Conservation (phyloP, 2,888 invertebrate species). For the Brachyptera risi region DNA sequence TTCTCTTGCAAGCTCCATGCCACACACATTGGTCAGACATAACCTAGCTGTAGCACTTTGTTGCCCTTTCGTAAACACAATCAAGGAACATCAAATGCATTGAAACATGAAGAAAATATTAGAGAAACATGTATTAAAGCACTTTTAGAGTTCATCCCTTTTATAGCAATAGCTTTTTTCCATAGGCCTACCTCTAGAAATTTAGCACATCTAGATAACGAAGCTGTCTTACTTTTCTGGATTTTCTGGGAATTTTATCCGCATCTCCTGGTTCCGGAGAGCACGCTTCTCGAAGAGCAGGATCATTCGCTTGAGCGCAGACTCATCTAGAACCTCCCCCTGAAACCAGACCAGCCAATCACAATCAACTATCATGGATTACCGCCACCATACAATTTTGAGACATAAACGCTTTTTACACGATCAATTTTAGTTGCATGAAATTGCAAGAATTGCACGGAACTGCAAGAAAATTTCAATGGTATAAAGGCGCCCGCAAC, state of each 20-base stretch:
- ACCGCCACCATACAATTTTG: background rate
- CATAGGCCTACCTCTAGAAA: background rate
- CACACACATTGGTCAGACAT: slow-evolving; percentile 96
- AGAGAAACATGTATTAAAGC: too few relatives aligned
- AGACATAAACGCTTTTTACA: background rate
- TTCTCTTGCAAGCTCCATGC: slow-evolving; percentile 89
- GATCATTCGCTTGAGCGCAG: slow-evolving; percentile 80
- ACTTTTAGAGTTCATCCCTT: too few relatives aligned
- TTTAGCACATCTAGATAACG: background rate
- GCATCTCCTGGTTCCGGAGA: slow-evolving; percentile 92
- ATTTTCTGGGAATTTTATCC: slow-evolving; percentile 95
- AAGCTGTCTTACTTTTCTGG: slow-evolving; percentile 72
- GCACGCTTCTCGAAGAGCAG: slow-evolving; percentile 92
- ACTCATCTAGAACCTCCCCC: slow-evolving; percentile 86
- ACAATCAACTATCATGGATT: slow-evolving; percentile 11
- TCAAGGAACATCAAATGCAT: too few relatives aligned
- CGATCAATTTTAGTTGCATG: too few relatives aligned
- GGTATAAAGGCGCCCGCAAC: too few relatives aligned
- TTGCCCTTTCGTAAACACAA: too few relatives aligned
- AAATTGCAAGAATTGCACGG: too few relatives aligned
- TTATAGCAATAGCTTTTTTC: too few relatives aligned
- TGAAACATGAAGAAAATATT: too few relatives aligned
- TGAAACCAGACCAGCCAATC: slow-evolving; percentile 39
- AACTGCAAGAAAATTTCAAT: too few relatives aligned
- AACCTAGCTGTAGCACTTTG: too few relatives aligned